These are phyloP conservation scores for Pseudolaguvia tuberculata DNA, from an alignment of 2,113 vertebrate species.

Conservation along the genomic window DNA sequence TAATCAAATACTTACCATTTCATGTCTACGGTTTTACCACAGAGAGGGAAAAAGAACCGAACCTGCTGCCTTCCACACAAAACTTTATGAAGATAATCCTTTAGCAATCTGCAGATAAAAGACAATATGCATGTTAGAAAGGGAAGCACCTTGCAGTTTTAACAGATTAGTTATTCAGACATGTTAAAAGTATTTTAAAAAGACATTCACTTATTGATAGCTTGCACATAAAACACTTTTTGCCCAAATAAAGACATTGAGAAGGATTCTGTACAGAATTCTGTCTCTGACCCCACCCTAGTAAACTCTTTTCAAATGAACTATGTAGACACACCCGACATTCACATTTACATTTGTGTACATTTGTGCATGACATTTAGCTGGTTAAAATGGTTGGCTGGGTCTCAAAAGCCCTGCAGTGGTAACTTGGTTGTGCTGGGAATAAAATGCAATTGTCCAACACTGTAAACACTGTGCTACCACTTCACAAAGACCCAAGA, in stretches of 20 bases:
- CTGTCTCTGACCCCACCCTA: not conserved
- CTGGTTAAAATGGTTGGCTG: too few relatives aligned
- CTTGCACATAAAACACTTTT: not conserved
- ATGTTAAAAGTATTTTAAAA: not conserved
- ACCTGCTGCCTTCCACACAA: slow-evolving; percentile 61
- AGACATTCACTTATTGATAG: not conserved
- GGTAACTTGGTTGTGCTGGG: too few relatives aligned
- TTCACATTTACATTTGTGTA: too few relatives aligned
- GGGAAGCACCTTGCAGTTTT: not conserved
- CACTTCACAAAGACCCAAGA: too few relatives aligned
- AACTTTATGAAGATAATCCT: slow-evolving; percentile 67
- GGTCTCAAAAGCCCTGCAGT: too few relatives aligned
- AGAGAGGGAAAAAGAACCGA: slow-evolving; percentile 78
- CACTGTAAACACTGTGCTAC: too few relatives aligned
- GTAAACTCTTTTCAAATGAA: not conserved
- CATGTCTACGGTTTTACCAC: slow-evolving; percentile 85
- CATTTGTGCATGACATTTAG: too few relatives aligned
- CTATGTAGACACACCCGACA: too few relatives aligned
- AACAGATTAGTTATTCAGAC: not conserved
- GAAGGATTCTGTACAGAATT: too few relatives aligned
- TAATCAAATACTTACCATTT: slow-evolving; percentile 57
- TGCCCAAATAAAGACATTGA: not conserved
- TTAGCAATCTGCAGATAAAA: slow-evolving; percentile 63
- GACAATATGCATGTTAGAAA: not conserved
- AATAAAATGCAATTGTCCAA: too few relatives aligned